phyloP scores from a whole-genome alignment of 2,113 vertebrate genomes.

The Mandrillus leucophaeus region DNA sequence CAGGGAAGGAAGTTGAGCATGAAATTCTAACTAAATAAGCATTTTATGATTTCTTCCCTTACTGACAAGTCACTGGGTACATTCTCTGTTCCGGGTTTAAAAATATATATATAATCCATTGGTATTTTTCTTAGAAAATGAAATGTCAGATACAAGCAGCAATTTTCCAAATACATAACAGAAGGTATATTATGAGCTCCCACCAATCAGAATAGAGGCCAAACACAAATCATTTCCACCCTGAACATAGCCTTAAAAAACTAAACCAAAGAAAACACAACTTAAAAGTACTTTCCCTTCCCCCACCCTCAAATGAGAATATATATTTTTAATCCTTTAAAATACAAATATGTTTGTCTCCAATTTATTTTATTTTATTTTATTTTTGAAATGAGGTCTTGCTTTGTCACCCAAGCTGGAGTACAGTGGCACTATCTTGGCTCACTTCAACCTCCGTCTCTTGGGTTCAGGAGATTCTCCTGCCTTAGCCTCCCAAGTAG shows the following conservation, averaged over 20 bases:
- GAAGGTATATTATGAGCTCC: background rate
- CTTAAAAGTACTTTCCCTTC: background rate
- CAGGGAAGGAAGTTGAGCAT: background rate
- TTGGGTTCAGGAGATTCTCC: no score
- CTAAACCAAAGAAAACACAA: conserved; percentile 10
- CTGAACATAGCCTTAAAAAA: background rate
- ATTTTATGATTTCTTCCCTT: background rate
- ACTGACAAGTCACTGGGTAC: background rate
- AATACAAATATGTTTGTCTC: background rate
- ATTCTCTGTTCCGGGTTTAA: background rate
- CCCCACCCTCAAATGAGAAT: background rate
- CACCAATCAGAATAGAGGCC: background rate
- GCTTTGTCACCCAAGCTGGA: no score
- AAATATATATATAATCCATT: background rate
- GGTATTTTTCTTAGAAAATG: background rate
- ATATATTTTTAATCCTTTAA: background rate
- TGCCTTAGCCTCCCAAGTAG: no score
- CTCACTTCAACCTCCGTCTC: no score
- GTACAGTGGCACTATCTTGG: no score
- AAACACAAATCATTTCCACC: background rate
- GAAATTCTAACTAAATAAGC: background rate
- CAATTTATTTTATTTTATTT: background rate
- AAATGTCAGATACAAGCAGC: background rate
- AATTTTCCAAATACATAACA: conserved; percentile 10
- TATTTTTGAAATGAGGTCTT: no score